Evolutionary conservation across 2,113 vertebrate species (phyloP).

Genomic region (Laticauda colubrina): DNA sequence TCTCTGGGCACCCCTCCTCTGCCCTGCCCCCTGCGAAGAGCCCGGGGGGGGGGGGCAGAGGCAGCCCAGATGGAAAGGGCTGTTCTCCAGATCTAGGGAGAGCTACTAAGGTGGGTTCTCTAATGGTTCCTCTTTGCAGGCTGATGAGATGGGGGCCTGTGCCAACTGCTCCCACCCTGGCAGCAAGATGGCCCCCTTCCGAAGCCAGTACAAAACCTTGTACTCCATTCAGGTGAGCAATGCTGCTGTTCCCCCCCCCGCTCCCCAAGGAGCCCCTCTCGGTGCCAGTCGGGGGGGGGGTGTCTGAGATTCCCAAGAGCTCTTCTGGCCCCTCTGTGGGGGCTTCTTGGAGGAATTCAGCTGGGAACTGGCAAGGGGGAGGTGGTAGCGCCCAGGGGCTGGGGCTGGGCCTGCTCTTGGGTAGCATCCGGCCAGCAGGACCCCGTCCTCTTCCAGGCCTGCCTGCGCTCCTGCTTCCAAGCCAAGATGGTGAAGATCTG

Average conservation of each 20-base stretch:
- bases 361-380: neutral
- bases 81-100: neutral
- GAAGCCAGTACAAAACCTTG: neutral
- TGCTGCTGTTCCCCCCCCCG: no score
- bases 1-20: neutral
- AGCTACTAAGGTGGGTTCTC: neutral
- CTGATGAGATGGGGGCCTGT: neutral
- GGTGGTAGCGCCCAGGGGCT: neutral
- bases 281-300: neutral
- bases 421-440: neutral
- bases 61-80: neutral
- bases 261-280: no score
- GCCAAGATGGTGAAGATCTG: constrained; percentile 67
- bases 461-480: constrained; percentile 79
- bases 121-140: no score
- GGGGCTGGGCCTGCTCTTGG: neutral
- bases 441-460: constrained; percentile 63
- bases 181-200: neutral
- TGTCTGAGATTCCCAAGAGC: neutral
- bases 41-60: neutral
- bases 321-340: neutral
- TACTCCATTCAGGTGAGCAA: constrained; percentile 21
- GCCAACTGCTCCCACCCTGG: neutral
- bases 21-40: neutral
- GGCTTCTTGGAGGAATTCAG: neutral